Conservation (phyloP, 2,797 vertebrate species). For the Siniperca obscura region DNA sequence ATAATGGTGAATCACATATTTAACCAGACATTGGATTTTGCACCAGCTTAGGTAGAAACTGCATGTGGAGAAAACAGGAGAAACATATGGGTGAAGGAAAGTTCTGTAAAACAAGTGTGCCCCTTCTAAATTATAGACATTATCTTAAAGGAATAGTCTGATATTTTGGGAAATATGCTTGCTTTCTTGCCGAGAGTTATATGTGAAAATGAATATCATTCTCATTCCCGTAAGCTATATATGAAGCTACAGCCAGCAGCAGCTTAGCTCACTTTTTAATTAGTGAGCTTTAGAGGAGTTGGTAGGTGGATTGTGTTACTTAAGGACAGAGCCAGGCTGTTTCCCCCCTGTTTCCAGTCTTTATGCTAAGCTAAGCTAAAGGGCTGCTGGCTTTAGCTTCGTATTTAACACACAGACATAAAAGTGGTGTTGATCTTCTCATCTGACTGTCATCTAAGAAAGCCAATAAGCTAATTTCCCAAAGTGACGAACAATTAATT, state of each 20-base stretch:
- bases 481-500: neutral
- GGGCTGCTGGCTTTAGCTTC: neutral
- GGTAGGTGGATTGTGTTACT: neutral
- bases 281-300: neutral
- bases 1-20: neutral
- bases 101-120: constrained; percentile 1
- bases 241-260: neutral
- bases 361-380: neutral
- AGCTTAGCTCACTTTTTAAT: neutral
- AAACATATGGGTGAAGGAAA: neutral
- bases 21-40: neutral
- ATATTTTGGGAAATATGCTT: neutral
- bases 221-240: neutral
- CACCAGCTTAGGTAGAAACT: neutral
- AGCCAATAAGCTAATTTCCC: neutral
- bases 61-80: neutral
- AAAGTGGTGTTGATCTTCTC: neutral
- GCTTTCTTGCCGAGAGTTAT: neutral
- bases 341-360: neutral
- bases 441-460: neutral
- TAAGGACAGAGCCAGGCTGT: neutral
- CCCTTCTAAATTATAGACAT: neutral
- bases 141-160: neutral
- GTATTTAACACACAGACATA: neutral
- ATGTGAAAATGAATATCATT: neutral